Evolutionary conservation across 2,113 vertebrate genomes (phyloP).

Genomic region (Raja brachyura): DNA sequence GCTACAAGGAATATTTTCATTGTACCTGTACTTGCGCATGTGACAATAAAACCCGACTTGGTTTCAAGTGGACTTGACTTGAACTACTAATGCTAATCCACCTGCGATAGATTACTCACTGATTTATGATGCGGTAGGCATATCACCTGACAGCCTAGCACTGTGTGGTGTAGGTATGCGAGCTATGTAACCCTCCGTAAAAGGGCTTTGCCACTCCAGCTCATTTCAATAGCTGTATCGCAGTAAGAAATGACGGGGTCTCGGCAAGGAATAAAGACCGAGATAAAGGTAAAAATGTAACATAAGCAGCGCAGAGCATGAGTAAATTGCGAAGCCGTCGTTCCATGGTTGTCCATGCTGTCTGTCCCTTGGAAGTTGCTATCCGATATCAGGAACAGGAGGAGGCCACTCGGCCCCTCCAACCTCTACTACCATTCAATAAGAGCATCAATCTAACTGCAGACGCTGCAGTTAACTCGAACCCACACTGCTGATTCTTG

Average conservation of each 20-base stretch:
- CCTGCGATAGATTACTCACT: neutral
- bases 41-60: too few relatives aligned
- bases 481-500: too few relatives aligned
- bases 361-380: neutral
- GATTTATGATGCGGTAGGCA: neutral
- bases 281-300: neutral
- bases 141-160: neutral
- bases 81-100: neutral
- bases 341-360: neutral
- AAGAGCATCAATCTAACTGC: too few relatives aligned
- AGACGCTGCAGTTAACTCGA: too few relatives aligned
- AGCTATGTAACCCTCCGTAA: neutral
- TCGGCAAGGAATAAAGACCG: neutral
- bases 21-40: too few relatives aligned
- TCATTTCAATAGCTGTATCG: neutral
- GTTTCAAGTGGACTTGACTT: too few relatives aligned
- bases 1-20: too few relatives aligned
- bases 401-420: too few relatives aligned
- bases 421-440: too few relatives aligned
- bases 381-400: too few relatives aligned
- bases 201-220: neutral
- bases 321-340: neutral
- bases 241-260: neutral
- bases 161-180: neutral
- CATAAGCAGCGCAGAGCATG: too few relatives aligned